Evolutionary conservation across 2,888 invertebrate genomes (phyloP).

Genomic region (Napeogenes inachia): DNA sequence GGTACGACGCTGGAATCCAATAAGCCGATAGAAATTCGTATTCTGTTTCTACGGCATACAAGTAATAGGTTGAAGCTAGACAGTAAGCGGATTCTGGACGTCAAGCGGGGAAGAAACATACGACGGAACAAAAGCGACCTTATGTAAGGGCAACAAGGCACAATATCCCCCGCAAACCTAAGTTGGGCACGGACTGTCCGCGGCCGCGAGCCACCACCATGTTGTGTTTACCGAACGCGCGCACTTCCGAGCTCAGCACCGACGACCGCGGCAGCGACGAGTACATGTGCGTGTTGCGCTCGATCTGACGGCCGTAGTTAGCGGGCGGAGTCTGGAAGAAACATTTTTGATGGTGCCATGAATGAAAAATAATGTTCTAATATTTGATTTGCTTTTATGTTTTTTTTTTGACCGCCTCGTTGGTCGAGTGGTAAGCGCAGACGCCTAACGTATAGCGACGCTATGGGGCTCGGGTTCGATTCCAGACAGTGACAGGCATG

Average conservation of each 20-base stretch:
- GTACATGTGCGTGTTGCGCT: constrained; percentile 81
- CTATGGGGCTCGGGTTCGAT: too few relatives aligned
- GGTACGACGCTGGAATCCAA: too few relatives aligned
- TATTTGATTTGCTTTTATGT: too few relatives aligned
- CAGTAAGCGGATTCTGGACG: constrained; percentile 14
- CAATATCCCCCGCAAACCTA: constrained; percentile 80
- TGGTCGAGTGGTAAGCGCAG: too few relatives aligned
- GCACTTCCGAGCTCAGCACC: constrained; percentile 74
- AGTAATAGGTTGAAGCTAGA: neutral
- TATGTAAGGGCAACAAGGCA: constrained; percentile 19
- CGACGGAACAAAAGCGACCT: constrained; percentile 13
- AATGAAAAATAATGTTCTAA: too few relatives aligned
- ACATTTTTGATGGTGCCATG: neutral
- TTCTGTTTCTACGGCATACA: too few relatives aligned
- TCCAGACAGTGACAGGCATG: too few relatives aligned
- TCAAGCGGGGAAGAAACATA: constrained; percentile 10
- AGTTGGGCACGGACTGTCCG: constrained; percentile 90
- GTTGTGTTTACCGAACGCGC: constrained; percentile 84
- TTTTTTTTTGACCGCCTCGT: too few relatives aligned
- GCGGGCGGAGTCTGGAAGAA: constrained; percentile 84
- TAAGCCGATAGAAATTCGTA: too few relatives aligned
- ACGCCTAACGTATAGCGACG: too few relatives aligned
- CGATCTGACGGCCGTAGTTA: constrained; percentile 84
- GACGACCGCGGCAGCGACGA: constrained; percentile 87
- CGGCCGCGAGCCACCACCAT: constrained; percentile 73